Percentiles rank a stretch among this genome's conserved stretches.
These are phyloP conservation scores for Anabacerthia variegaticeps DNA, from an alignment of 2,797 vertebrate species.

Conservation along the genomic window DNA sequence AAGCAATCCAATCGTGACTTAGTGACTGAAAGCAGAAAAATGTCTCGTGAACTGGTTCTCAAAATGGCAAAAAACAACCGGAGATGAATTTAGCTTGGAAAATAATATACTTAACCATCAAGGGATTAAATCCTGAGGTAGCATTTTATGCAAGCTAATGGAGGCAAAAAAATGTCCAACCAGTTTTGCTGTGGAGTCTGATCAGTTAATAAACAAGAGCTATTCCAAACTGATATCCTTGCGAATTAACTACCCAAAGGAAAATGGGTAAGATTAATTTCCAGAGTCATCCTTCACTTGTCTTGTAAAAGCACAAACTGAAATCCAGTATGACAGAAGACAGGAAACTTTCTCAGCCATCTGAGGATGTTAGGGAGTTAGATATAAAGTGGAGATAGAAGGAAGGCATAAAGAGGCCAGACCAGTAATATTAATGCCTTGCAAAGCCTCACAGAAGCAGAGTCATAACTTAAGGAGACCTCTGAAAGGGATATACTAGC, in stretches of 20 bases:
- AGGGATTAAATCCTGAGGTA: neutral
- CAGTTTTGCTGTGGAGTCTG: neutral
- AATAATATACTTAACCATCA: neutral
- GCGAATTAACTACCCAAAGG: neutral
- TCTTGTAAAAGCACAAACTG: neutral
- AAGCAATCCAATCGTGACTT: neutral
- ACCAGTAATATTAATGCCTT: neutral
- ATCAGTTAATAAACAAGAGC: neutral
- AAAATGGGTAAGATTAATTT: neutral
- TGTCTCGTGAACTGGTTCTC: neutral
- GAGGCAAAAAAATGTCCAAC: neutral
- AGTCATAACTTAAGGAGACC: neutral
- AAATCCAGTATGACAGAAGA: neutral
- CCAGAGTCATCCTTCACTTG: neutral
- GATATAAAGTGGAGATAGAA: neutral
- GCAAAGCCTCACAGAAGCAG: neutral
- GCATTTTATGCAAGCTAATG: neutral
- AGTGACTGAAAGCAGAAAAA: neutral
- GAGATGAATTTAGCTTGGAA: neutral
- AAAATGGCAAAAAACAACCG: neutral
- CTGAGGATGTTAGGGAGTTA: neutral
- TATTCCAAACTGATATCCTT: neutral
- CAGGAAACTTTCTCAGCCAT: neutral
- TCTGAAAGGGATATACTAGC: neutral
- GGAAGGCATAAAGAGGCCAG: neutral